Evolutionary conservation across 2,797 vertebrate genomes (phyloP).

Genomic region (Danio jaintianensis): DNA sequence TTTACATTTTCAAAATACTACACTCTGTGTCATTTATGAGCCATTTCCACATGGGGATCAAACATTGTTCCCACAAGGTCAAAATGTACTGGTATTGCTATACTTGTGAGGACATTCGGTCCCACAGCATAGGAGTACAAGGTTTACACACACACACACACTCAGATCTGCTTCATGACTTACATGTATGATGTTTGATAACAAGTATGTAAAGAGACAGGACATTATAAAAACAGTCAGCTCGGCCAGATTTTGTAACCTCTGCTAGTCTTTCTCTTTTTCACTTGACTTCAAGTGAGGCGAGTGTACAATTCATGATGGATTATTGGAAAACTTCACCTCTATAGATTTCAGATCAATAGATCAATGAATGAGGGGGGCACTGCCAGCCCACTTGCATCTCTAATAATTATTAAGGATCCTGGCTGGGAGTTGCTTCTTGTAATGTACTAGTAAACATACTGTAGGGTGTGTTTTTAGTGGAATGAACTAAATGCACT

Average conservation of each 20-base stretch:
- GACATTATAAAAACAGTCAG: background rate
- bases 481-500: background rate
- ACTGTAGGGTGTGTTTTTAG: background rate
- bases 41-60: too few relatives aligned
- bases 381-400: conserved; percentile 63
- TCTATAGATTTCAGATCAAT: conserved; percentile 66
- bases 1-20: too few relatives aligned
- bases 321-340: conserved; percentile 60
- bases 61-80: too few relatives aligned
- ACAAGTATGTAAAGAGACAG: background rate
- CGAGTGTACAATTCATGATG: conserved; percentile 57
- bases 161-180: conserved; percentile 17
- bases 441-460: conserved; percentile 22
- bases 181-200: background rate
- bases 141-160: background rate
- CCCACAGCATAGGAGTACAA: too few relatives aligned
- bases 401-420: conserved; percentile 53
- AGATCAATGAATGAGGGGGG: conserved; percentile 58
- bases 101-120: too few relatives aligned
- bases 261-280: conserved; percentile 45
- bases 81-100: too few relatives aligned
- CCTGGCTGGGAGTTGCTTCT: conserved; percentile 11
- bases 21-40: too few relatives aligned
- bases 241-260: conserved; percentile 42
- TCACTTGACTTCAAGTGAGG: conserved; percentile 60